Conservation (phyloP, 2,113 vertebrate genomes). For the Paralichthys olivaceus region DNA sequence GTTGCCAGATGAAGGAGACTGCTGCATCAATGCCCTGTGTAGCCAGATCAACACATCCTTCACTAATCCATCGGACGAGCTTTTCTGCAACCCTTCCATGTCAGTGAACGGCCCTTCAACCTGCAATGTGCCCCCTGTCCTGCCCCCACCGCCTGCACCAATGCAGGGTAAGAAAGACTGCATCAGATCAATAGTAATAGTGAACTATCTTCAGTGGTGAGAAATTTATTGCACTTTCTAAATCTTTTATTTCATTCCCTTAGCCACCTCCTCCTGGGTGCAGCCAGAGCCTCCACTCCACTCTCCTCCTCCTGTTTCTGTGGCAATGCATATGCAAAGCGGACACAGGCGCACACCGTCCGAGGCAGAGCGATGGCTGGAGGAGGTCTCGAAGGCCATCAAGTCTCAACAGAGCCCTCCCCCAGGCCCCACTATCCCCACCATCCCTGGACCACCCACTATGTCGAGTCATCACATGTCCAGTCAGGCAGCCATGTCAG, state of each 20-base stretch:
- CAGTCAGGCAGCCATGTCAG: constrained; percentile 55
- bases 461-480: constrained; percentile 64
- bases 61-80: constrained; percentile 82
- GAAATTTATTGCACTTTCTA: not conserved
- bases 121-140: constrained; percentile 55
- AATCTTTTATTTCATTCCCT: constrained; percentile 6
- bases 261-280: constrained; percentile 75
- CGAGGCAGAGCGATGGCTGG: constrained; percentile 92
- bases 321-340: constrained; percentile 51
- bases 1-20: constrained; percentile 80
- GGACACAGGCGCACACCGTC: constrained; percentile 92
- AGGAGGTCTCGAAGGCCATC: constrained; percentile 90
- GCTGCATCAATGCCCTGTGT: constrained; percentile 87
- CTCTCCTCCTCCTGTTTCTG: constrained; percentile 74
- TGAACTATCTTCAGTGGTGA: not conserved
- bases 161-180: constrained; percentile 71
- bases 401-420: constrained; percentile 85
- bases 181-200: not conserved
- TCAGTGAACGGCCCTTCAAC: constrained; percentile 70
- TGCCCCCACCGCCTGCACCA: constrained; percentile 77
- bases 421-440: constrained; percentile 65
- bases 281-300: constrained; percentile 73
- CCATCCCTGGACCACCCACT: constrained; percentile 72
- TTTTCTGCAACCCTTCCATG: constrained; percentile 73
- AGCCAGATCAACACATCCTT: constrained; percentile 89